A percentile compares a stretch with the other conserved stretches of the same genome.
These are phyloP conservation scores for Pachyramphus minor DNA, from an alignment of 2,113 vertebrate genomes.

Conservation along the genomic window DNA sequence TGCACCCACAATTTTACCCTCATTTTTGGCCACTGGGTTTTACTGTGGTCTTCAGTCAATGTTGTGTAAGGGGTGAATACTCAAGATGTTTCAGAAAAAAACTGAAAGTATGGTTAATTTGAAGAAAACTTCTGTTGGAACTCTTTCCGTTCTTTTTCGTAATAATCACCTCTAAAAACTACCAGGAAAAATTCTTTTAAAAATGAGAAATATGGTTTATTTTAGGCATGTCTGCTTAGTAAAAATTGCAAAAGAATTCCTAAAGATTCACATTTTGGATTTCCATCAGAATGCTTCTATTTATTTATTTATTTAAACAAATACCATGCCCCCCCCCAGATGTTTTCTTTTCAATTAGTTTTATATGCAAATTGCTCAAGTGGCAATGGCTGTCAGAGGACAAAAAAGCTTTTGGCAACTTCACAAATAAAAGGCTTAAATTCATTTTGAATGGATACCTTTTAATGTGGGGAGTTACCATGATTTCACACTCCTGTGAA, in stretches of 20 bases:
- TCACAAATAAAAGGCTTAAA: not conserved
- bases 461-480: not conserved
- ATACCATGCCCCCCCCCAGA: not conserved
- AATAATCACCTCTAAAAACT: not conserved
- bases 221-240: not conserved
- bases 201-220: not conserved
- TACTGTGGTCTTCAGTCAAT: not conserved
- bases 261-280: not conserved
- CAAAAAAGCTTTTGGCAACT: not conserved
- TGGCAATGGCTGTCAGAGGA: not conserved
- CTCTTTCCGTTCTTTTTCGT: not conserved
- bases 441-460: not conserved
- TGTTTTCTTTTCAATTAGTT: not conserved
- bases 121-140: not conserved
- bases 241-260: not conserved
- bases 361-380: not conserved
- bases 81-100: not conserved
- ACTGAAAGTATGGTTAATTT: not conserved
- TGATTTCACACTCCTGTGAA: not conserved
- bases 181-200: not conserved
- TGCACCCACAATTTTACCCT: not conserved
- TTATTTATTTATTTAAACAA: not conserved
- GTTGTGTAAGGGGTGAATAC: not conserved
- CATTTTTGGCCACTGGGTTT: not conserved
- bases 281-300: not conserved